phyloP scores from a whole-genome alignment of 1,140 invertebrate species.

The Procambarus virginalis region DNA sequence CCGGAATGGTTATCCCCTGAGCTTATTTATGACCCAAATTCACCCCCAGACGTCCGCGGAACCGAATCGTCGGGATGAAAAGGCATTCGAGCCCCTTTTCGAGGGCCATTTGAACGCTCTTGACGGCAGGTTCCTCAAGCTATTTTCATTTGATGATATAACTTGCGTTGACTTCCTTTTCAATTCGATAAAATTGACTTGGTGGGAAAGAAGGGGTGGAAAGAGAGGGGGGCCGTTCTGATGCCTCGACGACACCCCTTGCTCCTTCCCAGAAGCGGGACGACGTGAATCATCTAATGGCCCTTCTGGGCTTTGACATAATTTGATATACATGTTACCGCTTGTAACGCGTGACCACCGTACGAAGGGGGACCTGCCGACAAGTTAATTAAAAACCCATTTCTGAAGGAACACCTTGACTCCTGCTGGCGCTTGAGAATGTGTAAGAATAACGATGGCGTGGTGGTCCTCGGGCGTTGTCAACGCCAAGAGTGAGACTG shows the following conservation, averaged over 20 bases:
- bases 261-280: background rate
- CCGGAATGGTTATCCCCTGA: background rate
- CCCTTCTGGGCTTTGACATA: slow-evolving; percentile 21
- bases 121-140: background rate
- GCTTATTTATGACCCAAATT: background rate
- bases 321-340: slow-evolving; percentile 34
- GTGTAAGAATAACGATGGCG: no score
- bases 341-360: slow-evolving; percentile 6
- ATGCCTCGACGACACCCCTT: background rate
- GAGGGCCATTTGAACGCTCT: background rate
- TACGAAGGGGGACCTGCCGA: background rate
- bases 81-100: background rate
- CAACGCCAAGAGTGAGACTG: no score
- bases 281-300: slow-evolving; percentile 14
- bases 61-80: background rate
- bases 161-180: background rate
- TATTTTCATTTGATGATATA: background rate
- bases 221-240: background rate
- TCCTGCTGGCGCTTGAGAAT: background rate
- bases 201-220: background rate
- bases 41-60: background rate
- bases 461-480: no score
- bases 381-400: slow-evolving; percentile 32
- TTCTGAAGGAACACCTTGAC: background rate
- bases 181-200: background rate